phyloP scores from a whole-genome alignment of 2,888 invertebrate genomes.

The Tromatobia lineatoria region DNA sequence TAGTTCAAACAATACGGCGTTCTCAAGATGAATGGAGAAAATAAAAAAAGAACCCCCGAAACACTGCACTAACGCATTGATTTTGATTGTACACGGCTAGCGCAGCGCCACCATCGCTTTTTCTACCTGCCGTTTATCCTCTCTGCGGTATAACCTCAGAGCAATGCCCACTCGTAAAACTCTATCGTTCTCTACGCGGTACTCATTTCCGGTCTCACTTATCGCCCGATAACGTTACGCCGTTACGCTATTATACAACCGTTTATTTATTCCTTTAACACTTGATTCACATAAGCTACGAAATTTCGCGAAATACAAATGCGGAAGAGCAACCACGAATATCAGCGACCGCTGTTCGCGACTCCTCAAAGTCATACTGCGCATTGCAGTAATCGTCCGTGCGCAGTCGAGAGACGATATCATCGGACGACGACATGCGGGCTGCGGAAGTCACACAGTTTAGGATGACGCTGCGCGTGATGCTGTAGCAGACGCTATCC shows the following conservation, averaged over 20 bases:
- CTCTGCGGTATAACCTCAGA: conserved; percentile 59
- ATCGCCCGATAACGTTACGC: too few relatives aligned
- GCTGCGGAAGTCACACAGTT: conserved; percentile 37
- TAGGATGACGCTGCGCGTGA: conserved; percentile 53
- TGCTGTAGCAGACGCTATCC: not conserved
- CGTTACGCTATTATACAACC: not conserved
- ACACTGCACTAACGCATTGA: conserved; percentile 79
- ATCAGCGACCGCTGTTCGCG: conserved; percentile 7
- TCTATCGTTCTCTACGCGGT: not conserved
- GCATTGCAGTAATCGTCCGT: conserved; percentile 70
- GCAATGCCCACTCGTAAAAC: not conserved
- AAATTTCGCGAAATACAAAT: not conserved
- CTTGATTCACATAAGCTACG: not conserved
- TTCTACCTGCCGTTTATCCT: conserved; percentile 50
- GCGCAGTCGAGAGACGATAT: conserved; percentile 65
- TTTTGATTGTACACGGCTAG: conserved; percentile 77
- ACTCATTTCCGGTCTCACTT: not conserved
- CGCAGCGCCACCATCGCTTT: conserved; percentile 75
- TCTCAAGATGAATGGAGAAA: conserved; percentile 8
- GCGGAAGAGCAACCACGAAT: not conserved
- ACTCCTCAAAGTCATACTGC: conserved; percentile 68
- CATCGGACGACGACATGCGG: conserved; percentile 56
- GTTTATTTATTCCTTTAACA: not conserved
- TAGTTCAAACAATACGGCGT: not conserved
- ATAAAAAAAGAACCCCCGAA: conserved; percentile 63